Evolutionary conservation across 2,113 vertebrate species (phyloP), one percentile per base, ranked within the genome.

Genomic region (Paedocypris sp.): DNA sequence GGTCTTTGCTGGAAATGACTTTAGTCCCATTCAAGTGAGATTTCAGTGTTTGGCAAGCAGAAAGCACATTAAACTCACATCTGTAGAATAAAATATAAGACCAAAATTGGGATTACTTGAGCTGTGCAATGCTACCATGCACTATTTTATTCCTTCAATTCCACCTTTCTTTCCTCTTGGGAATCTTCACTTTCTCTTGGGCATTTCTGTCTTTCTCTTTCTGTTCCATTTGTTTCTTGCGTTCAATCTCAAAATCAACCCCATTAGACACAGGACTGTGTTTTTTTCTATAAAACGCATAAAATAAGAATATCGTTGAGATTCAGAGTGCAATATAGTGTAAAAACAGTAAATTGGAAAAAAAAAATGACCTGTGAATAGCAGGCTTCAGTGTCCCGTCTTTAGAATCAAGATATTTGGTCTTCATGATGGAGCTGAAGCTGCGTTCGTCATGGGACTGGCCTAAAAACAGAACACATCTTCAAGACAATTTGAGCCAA

Each of bases 11-110:
- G 69, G 84, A 80, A 73, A 94, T 60, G 15, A 83, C 74, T 39
- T 85, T 86, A 16, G 84, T 81, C 20, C 91, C 89, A 65, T 80
- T 84, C 46, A 94, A 82, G 52, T 91, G 87, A 63, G 75, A 83
- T 81, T 87, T 93, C 60, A 98, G 75, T 48, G 87, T 75, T 60
- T 89, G 87, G 75, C 93, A 97, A 1, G 92, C 90, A 49, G 88
- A 91, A 52, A 92, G 43, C 86, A 97, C 92, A 82, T 87, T 94
- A 61, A 97, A 71, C 69, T 88, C 89, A 0, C 86, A 90, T 70
- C 94, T 98, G 56, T 16, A 60, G 2, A 43, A 15, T n/a, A 66
- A 10, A 59, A 58, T 22, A 58, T 5, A 50, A 13, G n/a, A n/a
- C n/a, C n/a, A n/a, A n/a, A n/a, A n/a, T n/a, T n/a, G n/a, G n/a